Conservation (phyloP, 2,797 vertebrate species). For the Bufotes viridis region DNA sequence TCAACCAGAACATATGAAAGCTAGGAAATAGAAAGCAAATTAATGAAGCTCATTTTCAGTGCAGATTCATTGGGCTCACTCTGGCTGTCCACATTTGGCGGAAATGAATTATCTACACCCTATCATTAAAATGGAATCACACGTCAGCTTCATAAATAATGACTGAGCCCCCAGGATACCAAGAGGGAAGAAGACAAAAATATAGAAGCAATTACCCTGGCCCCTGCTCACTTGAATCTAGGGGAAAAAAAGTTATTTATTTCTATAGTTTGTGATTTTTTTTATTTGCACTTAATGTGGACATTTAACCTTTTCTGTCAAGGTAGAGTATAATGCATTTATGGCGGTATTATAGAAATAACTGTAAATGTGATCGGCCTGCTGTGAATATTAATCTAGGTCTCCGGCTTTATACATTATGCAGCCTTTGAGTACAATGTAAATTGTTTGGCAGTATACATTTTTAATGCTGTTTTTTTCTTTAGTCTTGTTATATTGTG, state of each 20-base stretch:
- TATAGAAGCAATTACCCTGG: constrained; percentile 41
- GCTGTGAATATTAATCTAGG: background rate
- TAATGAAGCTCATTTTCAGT: constrained; percentile 80
- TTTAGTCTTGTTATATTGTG: background rate
- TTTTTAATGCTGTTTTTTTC: constrained; percentile 7
- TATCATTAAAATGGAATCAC: constrained; percentile 75
- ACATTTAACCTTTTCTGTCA: background rate
- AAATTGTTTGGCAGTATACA: background rate
- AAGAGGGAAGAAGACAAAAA: constrained; percentile 21
- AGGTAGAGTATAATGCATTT: background rate
- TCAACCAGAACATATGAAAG: constrained; percentile 70
- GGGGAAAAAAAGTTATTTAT: constrained; percentile 20
- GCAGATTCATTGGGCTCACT: constrained; percentile 75
- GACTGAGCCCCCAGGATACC: constrained; percentile 64
- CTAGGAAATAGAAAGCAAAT: constrained; percentile 72
- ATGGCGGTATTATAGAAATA: background rate
- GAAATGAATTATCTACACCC: constrained; percentile 80
- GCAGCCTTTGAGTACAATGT: background rate
- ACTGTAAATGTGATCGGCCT: background rate
- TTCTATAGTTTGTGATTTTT: background rate
- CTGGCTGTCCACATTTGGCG: constrained; percentile 74
- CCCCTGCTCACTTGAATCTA: constrained; percentile 1
- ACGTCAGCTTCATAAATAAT: constrained; percentile 79
- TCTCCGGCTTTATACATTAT: constrained; percentile 4
- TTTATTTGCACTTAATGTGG: constrained; percentile 6